Evolutionary conservation across 92 coral and sea anemone genomes (phyloP).

Genomic region (Phenganax marumi): DNA sequence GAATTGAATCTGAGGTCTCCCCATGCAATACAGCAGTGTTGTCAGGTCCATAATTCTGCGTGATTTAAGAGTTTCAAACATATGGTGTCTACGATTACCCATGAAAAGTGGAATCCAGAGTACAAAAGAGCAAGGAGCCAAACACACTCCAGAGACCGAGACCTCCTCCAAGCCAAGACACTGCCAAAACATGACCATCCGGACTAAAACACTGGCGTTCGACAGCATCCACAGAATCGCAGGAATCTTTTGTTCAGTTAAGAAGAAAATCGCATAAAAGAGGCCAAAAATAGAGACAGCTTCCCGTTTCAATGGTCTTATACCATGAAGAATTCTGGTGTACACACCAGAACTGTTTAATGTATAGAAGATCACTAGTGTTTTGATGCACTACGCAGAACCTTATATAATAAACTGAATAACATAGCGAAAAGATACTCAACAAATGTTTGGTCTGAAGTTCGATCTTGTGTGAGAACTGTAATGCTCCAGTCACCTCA

Average conservation of each 20-base stretch:
- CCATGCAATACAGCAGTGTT: too few species aligned
- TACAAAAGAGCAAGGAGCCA: conserved; percentile 92
- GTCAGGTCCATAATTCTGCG: not conserved
- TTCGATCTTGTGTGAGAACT: conserved; percentile 77
- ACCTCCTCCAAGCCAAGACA: conserved; percentile 99
- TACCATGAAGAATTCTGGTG: too few species aligned
- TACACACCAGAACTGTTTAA: too few species aligned
- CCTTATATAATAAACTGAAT: not conserved
- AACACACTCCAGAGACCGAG: conserved; percentile 98
- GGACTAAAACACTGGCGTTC: conserved; percentile 96
- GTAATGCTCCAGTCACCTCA: conserved; percentile 86
- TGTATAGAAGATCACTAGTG: too few species aligned
- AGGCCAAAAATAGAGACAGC: not conserved
- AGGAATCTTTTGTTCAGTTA: conserved; percentile 9
- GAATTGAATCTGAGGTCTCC: not conserved
- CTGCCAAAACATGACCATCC: conserved; percentile 97
- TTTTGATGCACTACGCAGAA: not conserved
- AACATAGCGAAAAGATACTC: conserved; percentile 71
- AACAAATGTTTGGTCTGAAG: conserved; percentile 90
- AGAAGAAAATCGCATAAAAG: not conserved
- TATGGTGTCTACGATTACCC: conserved; percentile 58
- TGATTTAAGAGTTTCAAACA: not conserved
- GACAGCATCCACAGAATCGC: conserved; percentile 65
- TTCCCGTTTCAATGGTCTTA: too few species aligned
- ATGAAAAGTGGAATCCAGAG: conserved; percentile 81